phyloP scores from a whole-genome alignment of 2,888 invertebrate genomes.

The Petrolisthes cinctipes region DNA sequence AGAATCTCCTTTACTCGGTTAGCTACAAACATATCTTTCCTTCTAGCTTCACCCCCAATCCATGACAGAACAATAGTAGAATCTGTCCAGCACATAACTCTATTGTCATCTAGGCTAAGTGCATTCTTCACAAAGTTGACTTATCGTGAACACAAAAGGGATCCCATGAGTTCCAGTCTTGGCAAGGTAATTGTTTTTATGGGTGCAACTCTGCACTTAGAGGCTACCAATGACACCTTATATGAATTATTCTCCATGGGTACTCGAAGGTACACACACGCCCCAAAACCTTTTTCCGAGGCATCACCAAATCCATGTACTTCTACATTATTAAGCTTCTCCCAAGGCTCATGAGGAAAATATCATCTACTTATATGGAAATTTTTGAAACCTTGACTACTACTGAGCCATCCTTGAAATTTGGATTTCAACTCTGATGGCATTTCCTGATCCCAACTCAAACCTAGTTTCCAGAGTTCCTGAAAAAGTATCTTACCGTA shows the following conservation, averaged over 20 bases:
- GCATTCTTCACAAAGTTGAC: slow-evolving; percentile 40
- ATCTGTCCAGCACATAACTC: slow-evolving; percentile 36
- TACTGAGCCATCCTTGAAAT: slow-evolving; percentile 25
- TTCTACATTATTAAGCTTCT: not conserved
- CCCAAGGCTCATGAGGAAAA: not conserved
- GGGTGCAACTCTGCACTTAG: slow-evolving; percentile 31
- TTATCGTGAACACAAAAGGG: slow-evolving; percentile 33
- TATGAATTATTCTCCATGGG: slow-evolving; percentile 24
- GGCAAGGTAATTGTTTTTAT: slow-evolving; percentile 36
- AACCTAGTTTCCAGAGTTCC: slow-evolving; percentile 17
- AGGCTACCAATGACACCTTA: slow-evolving; percentile 29
- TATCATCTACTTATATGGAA: slow-evolving; percentile 28
- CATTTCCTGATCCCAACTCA: slow-evolving; percentile 34
- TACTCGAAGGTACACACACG: slow-evolving; percentile 27
- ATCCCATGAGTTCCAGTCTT: slow-evolving; percentile 35
- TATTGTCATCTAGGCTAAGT: slow-evolving; percentile 29
- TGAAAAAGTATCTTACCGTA: no score
- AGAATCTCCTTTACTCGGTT: slow-evolving; percentile 27
- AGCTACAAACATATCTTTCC: slow-evolving; percentile 24
- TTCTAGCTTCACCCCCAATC: slow-evolving; percentile 29
- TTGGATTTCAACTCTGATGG: slow-evolving; percentile 30
- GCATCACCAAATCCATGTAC: slow-evolving; percentile 37
- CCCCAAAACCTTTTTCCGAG: slow-evolving; percentile 27
- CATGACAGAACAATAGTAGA: slow-evolving; percentile 35
- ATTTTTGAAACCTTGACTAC: slow-evolving; percentile 17